Percentiles rank a stretch among this genome's conserved stretches.
Conservation (phyloP, 2,797 vertebrate species). For the Premnoplex brunnescens region DNA sequence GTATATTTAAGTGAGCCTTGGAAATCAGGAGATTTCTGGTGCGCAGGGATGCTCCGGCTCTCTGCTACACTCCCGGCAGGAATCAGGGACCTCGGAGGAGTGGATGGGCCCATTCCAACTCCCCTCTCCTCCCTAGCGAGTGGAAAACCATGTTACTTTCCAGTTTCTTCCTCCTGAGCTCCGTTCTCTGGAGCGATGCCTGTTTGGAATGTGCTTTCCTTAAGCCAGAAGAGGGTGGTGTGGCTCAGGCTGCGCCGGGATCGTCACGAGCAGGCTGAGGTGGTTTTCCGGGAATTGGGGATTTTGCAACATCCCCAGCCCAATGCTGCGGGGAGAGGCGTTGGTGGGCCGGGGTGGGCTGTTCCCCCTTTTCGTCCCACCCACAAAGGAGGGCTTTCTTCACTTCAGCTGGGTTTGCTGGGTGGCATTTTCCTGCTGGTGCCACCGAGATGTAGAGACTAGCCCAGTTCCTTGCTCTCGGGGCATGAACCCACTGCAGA, state of each 20-base stretch:
- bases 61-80: fast-evolving
- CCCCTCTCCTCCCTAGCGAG: neutral
- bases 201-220: neutral
- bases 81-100: fast-evolving
- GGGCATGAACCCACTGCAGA: fast-evolving
- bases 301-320: fast-evolving
- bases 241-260: neutral
- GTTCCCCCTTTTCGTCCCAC: neutral
- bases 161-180: neutral
- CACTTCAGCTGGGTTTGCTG: fast-evolving
- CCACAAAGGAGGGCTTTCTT: neutral
- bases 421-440: neutral
- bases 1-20: neutral
- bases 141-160: fast-evolving
- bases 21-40: fast-evolving
- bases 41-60: neutral
- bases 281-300: neutral
- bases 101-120: fast-evolving
- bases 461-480: fast-evolving
- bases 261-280: neutral
- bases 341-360: neutral
- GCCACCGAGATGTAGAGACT: fast-evolving
- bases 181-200: neutral
- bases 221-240: constrained; percentile 28
- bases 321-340: neutral